Base-by-base conservation (phyloP, 1,140 invertebrate genomes). In the Gonatopus flavifemur region DNA sequence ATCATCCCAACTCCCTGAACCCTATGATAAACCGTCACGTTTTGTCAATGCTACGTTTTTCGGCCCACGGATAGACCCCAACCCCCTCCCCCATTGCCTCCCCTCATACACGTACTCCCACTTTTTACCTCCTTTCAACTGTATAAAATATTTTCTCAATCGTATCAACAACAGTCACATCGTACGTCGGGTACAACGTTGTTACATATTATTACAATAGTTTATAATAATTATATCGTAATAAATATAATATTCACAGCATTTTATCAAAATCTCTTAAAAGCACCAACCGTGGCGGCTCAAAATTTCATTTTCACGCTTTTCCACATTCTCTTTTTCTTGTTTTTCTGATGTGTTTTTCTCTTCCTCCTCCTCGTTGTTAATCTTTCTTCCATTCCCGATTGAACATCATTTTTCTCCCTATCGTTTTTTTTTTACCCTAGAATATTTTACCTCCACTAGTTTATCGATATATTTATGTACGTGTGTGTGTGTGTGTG, bases 121-220 rank as follows among this genome's bases (percentile, higher is more conserved):
- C n/a, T n/a, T n/a, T n/a, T n/a, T n/a, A n/a, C 19, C 48, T 49
- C 33, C 44, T 53, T 39, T 73, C 69, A 76, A 74, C 69, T 70
- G 69, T 76, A 77, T 75, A 77, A 76, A 77, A 77, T 76, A 77
- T 77, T n/a, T n/a, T 74, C 65, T 73, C 67, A 75, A 76, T 76
- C 71, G 66, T 69, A 75, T 77, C 70, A 77, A 76, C 70, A 76
- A 74, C 72, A 75, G 69, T 76, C 72, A 65, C 67, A 74, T 74
- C 67, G 69, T 65, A 70, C 69, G 66, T 72, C 69, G 71, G n/a
- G n/a, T 73, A 73, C 67, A 76, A 73, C 64, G 63, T 69, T 67
- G 66, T 67, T 72, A 72, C 70, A 74, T 69, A 38, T 64, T 63
- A 64, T 72, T 68, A 69, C 62, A 67, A 66, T 67, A 69, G 58